Base-by-base conservation (phyloP, 2,888 invertebrate species). In the Amitus sp. region DNA sequence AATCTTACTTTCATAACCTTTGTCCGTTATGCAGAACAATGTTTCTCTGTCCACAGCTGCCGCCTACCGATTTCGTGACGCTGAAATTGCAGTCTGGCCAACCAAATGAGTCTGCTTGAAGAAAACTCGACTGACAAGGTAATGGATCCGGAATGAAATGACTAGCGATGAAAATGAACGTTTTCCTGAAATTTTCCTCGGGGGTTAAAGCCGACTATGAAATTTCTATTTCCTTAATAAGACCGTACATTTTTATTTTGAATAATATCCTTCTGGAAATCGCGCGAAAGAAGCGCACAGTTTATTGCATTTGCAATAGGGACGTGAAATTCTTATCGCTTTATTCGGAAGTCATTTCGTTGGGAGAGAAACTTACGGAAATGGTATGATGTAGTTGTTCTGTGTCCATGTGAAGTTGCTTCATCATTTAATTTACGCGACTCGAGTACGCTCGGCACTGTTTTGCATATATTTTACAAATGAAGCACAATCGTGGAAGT, bases 401-500 rank as follows among this genome's bases (percentile, higher is more conserved):
- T n/a, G n/a, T n/a, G 23, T 23, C 23, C 7, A 5, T 23, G 4
- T 23, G 23, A 5, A 23, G 7, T 23, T 23, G 3, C 23, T 23
- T 7, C 7, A 23, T 23, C 23, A 23, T 23, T 23, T 23, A 23
- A n/a, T n/a, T n/a, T n/a, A n/a, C n/a, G n/a, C n/a, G n/a, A n/a
- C n/a, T n/a, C n/a, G n/a, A n/a, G n/a, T n/a, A n/a, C n/a, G n/a
- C n/a, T n/a, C 17, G 17, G 7, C 12, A 19, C 10, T 42, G 10
- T 19, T 42, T 42, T 42, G 19, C 42, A 42, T 42, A n/a, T 20
- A 19, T 42, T 42, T 42, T 42, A 13, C 20, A 45, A 54, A 58
- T 53, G 45, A 49, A 55, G 30, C 47, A 48, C 52, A 50, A 54
- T 61, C 40, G 53, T 42, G 28, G 23, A 30, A 50, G 39, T 43